Base-by-base conservation (phyloP, 2,797 vertebrate genomes). In the Holocentrus rufus region DNA sequence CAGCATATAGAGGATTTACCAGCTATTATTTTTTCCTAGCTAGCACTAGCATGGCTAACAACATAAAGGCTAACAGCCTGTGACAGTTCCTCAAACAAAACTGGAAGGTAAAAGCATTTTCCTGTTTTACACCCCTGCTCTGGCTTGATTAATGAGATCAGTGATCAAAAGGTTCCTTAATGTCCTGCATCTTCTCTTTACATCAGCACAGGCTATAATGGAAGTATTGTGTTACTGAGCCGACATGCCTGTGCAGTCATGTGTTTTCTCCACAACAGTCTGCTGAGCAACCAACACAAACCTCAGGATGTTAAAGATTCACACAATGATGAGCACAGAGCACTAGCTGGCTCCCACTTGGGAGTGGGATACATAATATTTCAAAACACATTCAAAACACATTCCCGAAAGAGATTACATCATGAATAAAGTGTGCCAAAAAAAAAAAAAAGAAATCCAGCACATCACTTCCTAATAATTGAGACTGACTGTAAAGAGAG, bases 171-270 rank as follows among this genome's bases (percentile, higher is more conserved):
- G 25, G 52, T 4, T 10, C 25, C 39, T 69, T 46, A 66, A 46
- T 30, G 34, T 52, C 23, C 10, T 47, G 17, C 39, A 54, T 39
- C 36, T 53, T 55, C 49, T 30, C 23, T 44, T 20, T 31, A 59
- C 50, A n/a, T 67, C 54, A 72, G 7, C 11, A 4, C n/a, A 72
- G 66, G 58, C 17, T 34, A 20, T 60, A 47, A 15, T 52, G 56
- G 4, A 10, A 53, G 63, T 25, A 64, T 59, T 61, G 62, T 72
- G 65, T 61, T 23, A 39, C 44, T 56, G 46, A 65, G 25, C 44
- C 42, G 25, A 5, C 50, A 17, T 7, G 36, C 25, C 75, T 25
- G 67, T 62, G 46, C 34, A 69, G 44, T 47, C 53, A 1, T 49
- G 69, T 65, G 60, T 70, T 62, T 13, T 50, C 34, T 10, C 9